These are phyloP conservation scores for Corythaixoides concolor DNA, from an alignment of 2,113 vertebrate genomes.

Conservation along the genomic window DNA sequence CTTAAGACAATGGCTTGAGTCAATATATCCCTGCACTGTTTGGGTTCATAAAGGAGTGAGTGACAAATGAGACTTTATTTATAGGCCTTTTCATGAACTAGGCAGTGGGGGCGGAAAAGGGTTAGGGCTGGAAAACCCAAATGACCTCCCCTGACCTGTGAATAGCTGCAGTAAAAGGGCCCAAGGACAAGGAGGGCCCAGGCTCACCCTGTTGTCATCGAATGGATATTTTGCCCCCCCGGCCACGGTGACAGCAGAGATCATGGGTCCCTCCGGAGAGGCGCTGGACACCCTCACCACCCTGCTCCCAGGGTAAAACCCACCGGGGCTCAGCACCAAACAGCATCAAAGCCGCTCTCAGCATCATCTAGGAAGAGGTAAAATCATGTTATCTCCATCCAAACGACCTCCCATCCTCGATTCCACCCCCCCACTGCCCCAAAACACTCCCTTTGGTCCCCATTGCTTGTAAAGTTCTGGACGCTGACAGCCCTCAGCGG, in stretches of 20 bases:
- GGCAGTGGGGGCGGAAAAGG: neutral
- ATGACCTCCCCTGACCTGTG: constrained; percentile 20
- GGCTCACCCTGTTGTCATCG: neutral
- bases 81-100: constrained; percentile 30
- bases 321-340: neutral
- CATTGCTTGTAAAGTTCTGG: neutral
- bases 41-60: constrained; percentile 11
- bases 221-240: neutral
- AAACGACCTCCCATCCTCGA: neutral
- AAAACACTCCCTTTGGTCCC: neutral
- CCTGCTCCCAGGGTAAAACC: accelerated
- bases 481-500: accelerated
- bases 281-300: neutral
- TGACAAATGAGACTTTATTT: constrained; percentile 66
- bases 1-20: constrained; percentile 47
- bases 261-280: neutral
- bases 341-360: neutral
- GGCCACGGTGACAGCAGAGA: neutral
- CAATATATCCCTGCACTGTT: neutral
- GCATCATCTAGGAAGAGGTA: neutral
- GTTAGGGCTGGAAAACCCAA: constrained; percentile 32
- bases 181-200: neutral
- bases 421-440: accelerated
- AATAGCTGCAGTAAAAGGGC: constrained; percentile 3
- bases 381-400: neutral